These are phyloP conservation scores for Tricholauxania praeusta DNA, from an alignment of 2,888 invertebrate genomes.

Conservation along the genomic window DNA sequence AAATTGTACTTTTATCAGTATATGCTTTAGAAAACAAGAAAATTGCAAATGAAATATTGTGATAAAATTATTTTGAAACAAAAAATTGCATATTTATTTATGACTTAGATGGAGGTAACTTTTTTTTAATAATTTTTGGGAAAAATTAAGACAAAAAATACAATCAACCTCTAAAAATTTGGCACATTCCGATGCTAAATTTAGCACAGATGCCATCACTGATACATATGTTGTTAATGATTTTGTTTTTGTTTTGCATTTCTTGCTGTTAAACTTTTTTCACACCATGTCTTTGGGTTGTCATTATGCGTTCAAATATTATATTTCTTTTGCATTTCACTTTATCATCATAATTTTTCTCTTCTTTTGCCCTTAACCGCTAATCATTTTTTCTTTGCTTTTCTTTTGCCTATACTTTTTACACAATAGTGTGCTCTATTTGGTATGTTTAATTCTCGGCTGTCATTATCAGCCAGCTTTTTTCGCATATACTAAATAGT, in stretches of 20 bases:
- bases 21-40: too few species aligned
- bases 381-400: neutral
- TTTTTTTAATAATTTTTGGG: too few species aligned
- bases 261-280: conserved; percentile 19
- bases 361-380: neutral
- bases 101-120: neutral
- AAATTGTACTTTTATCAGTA: too few species aligned
- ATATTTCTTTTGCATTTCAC: neutral
- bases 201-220: neutral
- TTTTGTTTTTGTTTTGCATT: neutral
- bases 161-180: too few species aligned
- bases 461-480: conserved; percentile 47
- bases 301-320: conserved; percentile 1
- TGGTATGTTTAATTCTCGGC: conserved; percentile 43
- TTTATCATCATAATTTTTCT: neutral
- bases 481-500: too few species aligned
- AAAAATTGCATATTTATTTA: neutral
- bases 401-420: neutral
- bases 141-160: too few species aligned
- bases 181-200: neutral
- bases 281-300: conserved; percentile 3
- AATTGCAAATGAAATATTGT: too few species aligned
- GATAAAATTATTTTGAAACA: neutral
- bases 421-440: neutral
- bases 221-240: neutral